Evolutionary conservation across 2,113 vertebrate species (phyloP).

Genomic region (Haemorhous mexicanus): DNA sequence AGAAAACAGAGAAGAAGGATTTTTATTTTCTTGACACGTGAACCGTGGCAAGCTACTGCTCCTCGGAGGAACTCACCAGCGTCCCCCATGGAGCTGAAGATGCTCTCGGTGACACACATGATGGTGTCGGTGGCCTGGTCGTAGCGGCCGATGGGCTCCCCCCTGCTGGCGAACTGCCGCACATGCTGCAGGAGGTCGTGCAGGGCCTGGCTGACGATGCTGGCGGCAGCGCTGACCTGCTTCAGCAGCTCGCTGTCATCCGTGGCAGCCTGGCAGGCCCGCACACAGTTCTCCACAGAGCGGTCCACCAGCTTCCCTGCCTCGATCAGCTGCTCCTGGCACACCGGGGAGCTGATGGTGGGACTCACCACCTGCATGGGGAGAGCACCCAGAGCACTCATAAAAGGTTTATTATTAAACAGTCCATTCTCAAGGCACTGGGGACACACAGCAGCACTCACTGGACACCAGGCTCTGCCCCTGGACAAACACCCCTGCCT

Average conservation of each 20-base stretch:
- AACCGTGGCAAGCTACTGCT: rapidly evolving
- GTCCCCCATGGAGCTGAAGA: constrained; percentile 99
- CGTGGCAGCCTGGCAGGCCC: constrained; percentile 90
- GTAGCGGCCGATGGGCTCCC: constrained; percentile 95
- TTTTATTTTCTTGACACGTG: background rate
- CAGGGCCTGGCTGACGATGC: constrained; percentile 92
- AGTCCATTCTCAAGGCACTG: rapidly evolving
- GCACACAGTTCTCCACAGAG: constrained; percentile 92
- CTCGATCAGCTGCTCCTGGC: constrained; percentile 97
- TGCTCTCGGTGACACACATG: constrained; percentile 98
- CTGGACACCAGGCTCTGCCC: rapidly evolving
- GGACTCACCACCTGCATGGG: constrained; percentile 89
- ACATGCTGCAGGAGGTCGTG: constrained; percentile 93
- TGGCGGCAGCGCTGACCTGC: constrained; percentile 88
- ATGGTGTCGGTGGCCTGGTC: constrained; percentile 99
- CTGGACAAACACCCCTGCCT: background rate
- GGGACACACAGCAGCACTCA: background rate
- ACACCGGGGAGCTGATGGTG: constrained; percentile 96
- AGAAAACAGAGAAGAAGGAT: rapidly evolving
- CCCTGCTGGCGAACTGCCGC: constrained; percentile 92
- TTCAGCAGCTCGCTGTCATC: constrained; percentile 89
- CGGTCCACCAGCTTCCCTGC: constrained; percentile 95
- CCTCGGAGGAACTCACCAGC: constrained; percentile 81
- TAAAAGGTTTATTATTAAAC: rapidly evolving
- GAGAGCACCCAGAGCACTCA: background rate